Base-by-base conservation (phyloP, 2,888 invertebrate species). In the Drosophila formosana region DNA sequence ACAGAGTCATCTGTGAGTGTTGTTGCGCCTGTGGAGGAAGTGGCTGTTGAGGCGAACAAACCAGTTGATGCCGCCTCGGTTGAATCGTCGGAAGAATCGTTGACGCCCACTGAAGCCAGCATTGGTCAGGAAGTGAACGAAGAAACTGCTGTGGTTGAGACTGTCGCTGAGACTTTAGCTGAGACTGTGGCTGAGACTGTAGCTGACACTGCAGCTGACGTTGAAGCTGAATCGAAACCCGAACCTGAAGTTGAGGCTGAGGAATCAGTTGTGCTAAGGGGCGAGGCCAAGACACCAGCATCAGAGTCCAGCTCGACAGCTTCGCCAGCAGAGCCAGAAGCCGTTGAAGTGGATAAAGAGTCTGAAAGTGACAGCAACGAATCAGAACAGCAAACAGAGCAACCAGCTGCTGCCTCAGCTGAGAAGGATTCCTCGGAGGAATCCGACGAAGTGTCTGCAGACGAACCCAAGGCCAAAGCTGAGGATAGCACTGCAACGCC, bases 401-500 rank as follows among this genome's bases (percentile, higher is more conserved):
- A 43, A 3, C 52, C 65, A 1, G 47, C 45, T 1, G 50, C 4
- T 0, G 53, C 66, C 11, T 30, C 53, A 11, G 55, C 9, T 18
- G 63, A 72, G 11, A 52, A 65, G 3, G 67, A 80, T 4, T 84
- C 81, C 1, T 83, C 82, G 0, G 79, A 79, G 49, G 78, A 78
- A 41, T 71, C 79, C 0, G 78, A 78, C 1, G 69, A 74, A 9
- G 4, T 41, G 0, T 50, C 62, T 4, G 77, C 13, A 13, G 83
- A 74, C 41, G 89, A 86, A 26, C 46, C 69, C 0, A 75, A 73
- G 50, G 43, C 76, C 26, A 67, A 66, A 18, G 61, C 83, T 0
- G 83, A 84, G 18, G 83, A 84, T 28, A 84, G 89, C 25, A 84
- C 83, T 4, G 83, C 83, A 37, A 84, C 83, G 3, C 89, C 83